Evolutionary conservation across 2,888 invertebrate species (phyloP).

Genomic region (Rhogogaster chlorosoma): DNA sequence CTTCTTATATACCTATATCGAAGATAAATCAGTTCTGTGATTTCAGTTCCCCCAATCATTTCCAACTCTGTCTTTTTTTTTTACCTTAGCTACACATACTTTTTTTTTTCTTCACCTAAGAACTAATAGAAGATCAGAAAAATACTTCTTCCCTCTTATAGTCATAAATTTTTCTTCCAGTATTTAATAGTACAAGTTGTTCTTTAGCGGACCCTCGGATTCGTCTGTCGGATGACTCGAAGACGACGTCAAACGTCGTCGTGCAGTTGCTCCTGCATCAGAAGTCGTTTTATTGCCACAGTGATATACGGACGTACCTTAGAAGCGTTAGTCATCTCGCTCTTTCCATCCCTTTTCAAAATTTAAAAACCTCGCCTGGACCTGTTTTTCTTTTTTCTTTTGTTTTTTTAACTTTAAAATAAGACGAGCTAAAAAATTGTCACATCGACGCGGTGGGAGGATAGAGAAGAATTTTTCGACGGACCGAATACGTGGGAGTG

Average conservation of each 20-base stretch:
- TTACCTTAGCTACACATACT: too few relatives aligned
- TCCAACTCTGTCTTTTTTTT: neutral
- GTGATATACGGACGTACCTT: neutral
- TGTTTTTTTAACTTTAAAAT: too few relatives aligned
- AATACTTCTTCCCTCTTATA: neutral
- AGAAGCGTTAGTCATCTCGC: neutral
- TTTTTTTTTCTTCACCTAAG: neutral
- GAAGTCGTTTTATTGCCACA: conserved; percentile 5
- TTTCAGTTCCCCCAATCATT: neutral
- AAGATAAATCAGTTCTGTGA: neutral
- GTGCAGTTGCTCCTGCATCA: neutral
- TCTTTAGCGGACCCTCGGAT: neutral
- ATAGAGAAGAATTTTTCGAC: too few relatives aligned
- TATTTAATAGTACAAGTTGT: neutral
- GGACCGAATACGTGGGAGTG: too few relatives aligned
- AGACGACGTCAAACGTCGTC: neutral
- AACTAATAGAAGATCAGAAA: neutral
- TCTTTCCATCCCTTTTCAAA: neutral
- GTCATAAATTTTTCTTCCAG: neutral
- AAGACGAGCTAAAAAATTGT: too few relatives aligned
- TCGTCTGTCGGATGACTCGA: neutral
- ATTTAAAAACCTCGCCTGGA: too few relatives aligned
- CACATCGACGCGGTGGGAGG: too few relatives aligned
- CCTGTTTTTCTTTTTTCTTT: too few relatives aligned
- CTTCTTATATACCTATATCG: neutral